Evolutionary conservation across 2,888 invertebrate species (phyloP).

Genomic region (Brachypterus glaber): DNA sequence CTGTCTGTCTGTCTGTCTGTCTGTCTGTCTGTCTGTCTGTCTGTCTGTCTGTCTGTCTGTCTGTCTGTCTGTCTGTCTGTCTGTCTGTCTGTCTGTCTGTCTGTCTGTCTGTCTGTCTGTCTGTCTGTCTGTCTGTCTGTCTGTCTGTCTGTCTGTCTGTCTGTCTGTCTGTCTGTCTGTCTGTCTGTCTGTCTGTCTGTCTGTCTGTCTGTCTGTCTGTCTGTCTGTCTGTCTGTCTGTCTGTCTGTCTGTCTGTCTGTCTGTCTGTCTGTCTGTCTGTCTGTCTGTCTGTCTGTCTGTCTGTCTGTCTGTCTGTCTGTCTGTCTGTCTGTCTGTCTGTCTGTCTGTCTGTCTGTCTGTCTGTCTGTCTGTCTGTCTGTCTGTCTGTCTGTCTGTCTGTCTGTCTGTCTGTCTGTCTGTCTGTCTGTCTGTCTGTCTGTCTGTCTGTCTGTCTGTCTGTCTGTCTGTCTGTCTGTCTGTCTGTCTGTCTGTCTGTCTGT

Average conservation of each 20-base stretch:
- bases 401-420: slow-evolving; percentile 8
- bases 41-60: slow-evolving; percentile 12
- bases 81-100: slow-evolving; percentile 14
- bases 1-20: slow-evolving; percentile 8
- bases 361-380: slow-evolving; percentile 12
- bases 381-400: slow-evolving; percentile 14
- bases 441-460: slow-evolving; percentile 15
- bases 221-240: slow-evolving; percentile 13
- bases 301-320: slow-evolving; percentile 14
- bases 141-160: slow-evolving; percentile 10
- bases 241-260: slow-evolving; percentile 16
- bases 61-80: slow-evolving; percentile 11
- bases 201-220: slow-evolving; percentile 12
- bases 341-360: slow-evolving; percentile 12
- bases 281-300: slow-evolving; percentile 17
- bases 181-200: slow-evolving; percentile 14
- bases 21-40: slow-evolving; percentile 11
- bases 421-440: slow-evolving; percentile 14
- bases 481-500: slow-evolving; percentile 16
- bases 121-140: slow-evolving; percentile 13
- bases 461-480: slow-evolving; percentile 15
- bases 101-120: slow-evolving; percentile 12
- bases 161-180: slow-evolving; percentile 12
- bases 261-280: slow-evolving; percentile 17
- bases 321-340: slow-evolving; percentile 16